Evolutionary conservation across 2,797 vertebrate species (phyloP), one percentile per base, ranked within the genome.

Genomic region (Pangasius djambal): DNA sequence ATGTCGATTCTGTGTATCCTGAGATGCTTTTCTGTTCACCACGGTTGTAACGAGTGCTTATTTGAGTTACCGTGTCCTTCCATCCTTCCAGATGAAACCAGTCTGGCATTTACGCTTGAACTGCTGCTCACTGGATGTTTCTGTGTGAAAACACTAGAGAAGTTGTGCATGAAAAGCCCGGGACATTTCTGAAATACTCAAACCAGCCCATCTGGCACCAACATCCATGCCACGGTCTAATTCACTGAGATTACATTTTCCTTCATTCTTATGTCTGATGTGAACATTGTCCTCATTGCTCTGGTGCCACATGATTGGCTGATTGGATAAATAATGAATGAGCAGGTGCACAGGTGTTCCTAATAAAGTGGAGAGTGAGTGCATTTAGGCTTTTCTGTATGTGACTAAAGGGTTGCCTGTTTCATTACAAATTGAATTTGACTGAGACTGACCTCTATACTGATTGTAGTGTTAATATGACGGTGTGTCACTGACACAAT

Each of bases 341-440:
- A 78, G 50, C 77, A 55, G 28, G 16, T 79, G 28, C 20, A 79
- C 16, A 55, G 16, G 7, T 55, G 16, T 61, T 82, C 57, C 79
- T 40, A 82, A 63, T 61, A 61, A 40, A 81, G 13, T 34, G 16
- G 52, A 20, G 3, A 7, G 12, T 7, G 12, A 79, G n/a, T 31
- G 18, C 6, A 34, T 70, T 70, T 48, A 83, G 3, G 16, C 50
- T 37, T 7, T 70, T 70, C 15, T 13, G 18, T 55, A 2, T 70
- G 18, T 70, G 65, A 55, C n/a, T 69, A 69, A 85, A 69, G 16
- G 4, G 7, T 52, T 82, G 63, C 9, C 16, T 83, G 50, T 31
- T 44, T 83, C 55, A 77, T 84, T 65, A 22, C 44, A 84, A 85
- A 50, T 44, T 3, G 18, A 55, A 78, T 85, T 88, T 85, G 31